A percentile compares a stretch with the other conserved stretches of the same genome.
Conservation (phyloP, 1,140 invertebrate genomes). For the Cydia amplana region DNA sequence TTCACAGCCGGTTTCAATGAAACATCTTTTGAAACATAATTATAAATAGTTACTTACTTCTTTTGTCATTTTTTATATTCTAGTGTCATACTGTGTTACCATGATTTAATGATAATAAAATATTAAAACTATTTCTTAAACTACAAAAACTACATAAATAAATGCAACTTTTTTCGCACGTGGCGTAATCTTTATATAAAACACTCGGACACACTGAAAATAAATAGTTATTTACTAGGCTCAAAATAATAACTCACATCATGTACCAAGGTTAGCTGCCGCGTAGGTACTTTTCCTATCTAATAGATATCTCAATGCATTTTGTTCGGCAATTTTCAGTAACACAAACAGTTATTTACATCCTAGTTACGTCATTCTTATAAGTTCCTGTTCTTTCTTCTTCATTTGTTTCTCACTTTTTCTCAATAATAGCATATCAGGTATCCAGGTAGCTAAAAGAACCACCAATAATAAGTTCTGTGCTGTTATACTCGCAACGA, state of each 20-base stretch:
- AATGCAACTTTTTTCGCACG: too few species aligned
- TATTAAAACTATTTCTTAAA: too few species aligned
- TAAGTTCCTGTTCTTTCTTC: conserved; percentile 45
- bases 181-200: too few species aligned
- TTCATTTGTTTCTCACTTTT: conserved; percentile 53
- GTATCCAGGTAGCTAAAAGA: conserved; percentile 81
- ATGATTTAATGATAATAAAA: too few species aligned
- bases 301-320: background rate
- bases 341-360: conserved; percentile 10
- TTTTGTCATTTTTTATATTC: too few species aligned
- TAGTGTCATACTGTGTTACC: too few species aligned
- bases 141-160: too few species aligned
- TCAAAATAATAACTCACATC: too few species aligned
- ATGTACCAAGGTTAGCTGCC: too few species aligned
- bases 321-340: conserved; percentile 11
- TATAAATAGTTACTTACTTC: background rate
- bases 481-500: conserved; percentile 81
- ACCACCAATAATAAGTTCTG: conserved; percentile 81
- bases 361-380: conserved; percentile 45
- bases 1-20: background rate
- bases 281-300: too few species aligned
- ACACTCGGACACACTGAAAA: too few species aligned
- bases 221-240: too few species aligned
- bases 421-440: conserved; percentile 75
- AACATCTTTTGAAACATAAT: background rate